Evolutionary conservation across 2,888 invertebrate species (phyloP).

Genomic region (Oegoconia quadripuncta): DNA sequence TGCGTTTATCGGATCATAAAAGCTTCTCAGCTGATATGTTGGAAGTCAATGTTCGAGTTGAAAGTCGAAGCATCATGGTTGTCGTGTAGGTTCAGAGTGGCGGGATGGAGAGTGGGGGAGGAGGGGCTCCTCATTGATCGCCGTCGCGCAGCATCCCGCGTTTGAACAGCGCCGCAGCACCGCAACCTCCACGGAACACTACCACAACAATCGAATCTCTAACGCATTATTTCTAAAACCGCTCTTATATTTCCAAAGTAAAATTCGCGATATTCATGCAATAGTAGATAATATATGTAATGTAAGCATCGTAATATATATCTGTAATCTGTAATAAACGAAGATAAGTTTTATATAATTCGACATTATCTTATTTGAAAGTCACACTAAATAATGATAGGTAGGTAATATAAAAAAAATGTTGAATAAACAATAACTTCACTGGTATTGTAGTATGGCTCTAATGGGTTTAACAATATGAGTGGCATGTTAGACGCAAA

Average conservation of each 20-base stretch:
- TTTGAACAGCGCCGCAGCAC: conserved; percentile 38
- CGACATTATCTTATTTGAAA: no score
- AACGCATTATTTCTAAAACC: conserved; percentile 41
- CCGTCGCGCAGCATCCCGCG: conserved; percentile 59
- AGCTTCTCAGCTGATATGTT: conserved; percentile 40
- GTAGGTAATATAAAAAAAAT: no score
- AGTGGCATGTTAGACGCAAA: no score
- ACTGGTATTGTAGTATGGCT: no score
- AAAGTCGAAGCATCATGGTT: conserved; percentile 51
- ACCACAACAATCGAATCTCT: conserved; percentile 52
- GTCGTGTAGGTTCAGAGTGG: conserved; percentile 43
- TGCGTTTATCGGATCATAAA: conserved; percentile 9
- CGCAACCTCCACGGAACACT: conserved; percentile 49
- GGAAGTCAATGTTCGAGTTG: conserved; percentile 52
- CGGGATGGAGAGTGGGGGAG: conserved; percentile 32
- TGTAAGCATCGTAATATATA: no score
- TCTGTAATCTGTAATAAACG: no score
- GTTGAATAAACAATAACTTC: no score
- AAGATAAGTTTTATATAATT: no score
- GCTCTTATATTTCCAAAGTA: conserved; percentile 14
- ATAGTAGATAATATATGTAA: no score
- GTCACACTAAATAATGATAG: no score
- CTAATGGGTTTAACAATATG: no score
- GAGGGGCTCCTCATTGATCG: conserved; percentile 72
- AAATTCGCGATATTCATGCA: neutral